Base-by-base conservation (phyloP, 2,797 vertebrate genomes). In the Coranthus polyacanthus region DNA sequence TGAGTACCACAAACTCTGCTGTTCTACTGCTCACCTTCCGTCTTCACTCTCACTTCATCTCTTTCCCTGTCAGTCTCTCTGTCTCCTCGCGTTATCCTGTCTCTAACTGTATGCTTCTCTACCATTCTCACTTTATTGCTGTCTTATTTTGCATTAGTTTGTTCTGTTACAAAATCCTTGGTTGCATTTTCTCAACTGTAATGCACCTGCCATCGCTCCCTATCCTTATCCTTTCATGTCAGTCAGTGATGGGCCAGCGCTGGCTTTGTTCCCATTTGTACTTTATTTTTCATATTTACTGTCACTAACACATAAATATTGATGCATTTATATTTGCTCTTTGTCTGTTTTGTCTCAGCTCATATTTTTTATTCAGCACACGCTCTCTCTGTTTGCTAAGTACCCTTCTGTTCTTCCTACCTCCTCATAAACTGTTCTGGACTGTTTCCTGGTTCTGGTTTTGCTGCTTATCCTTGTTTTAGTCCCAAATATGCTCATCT, bases 1-100 rank as follows among this genome's bases (percentile, higher is more conserved):
- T 94, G 89, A 94, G 93, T 94, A 94, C 85, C 45, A 74, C 77
- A 77, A 78, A 81, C 75, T 74, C 75, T 81, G 39, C 73, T 57
- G 41, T 62, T 74, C 62, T 75, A 36, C 17, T 13, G 65, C 69
- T 80, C 68, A 53, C 51, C 69, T 69, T 70, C 51, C 53, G 62
- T 24, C 46, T 55, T 36, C 37, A 12, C 22, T 51, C 22, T 45
- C 32, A 43, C 45, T 72, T 29, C 38, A 26, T 52, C 53, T 49
- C 70, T 75, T 63, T 44, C 51, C 36, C 58, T 68, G 44, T 68
- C 56, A 50, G 58, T 75, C 24, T 82, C 56, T 81, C 11, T 38
- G 10, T 72, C 26, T 54, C 55, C 61, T 75, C 47, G 12, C 16
- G 12, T 44, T 26, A 17, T 46, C 44, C 29, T 66, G n/a, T 68